Evolutionary conservation across 2,888 invertebrate species (phyloP), one percentile per base, ranked within the genome.

Genomic region (Ichneumoninae sp.): DNA sequence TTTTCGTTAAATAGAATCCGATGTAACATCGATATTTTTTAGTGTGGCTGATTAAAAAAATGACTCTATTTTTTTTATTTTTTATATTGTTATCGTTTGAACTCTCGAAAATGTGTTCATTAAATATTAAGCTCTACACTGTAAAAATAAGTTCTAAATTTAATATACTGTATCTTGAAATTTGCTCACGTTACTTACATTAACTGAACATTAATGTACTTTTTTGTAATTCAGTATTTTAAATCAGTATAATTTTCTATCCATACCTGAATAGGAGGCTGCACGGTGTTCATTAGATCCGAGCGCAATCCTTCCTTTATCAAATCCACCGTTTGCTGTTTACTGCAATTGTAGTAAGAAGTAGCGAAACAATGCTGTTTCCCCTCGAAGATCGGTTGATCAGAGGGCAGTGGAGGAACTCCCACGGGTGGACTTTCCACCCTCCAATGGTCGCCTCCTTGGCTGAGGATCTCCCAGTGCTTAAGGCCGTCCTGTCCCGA

Each of bases 331-430:
- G 89, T 87, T 91, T 96, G 96, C 22, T 89, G 57, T 91, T 95
- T 96, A 16, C 81, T 87, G 87, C 95, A 95, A 7, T 83, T 83
- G 3, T 86, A 57, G 89, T 93, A 95, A 1, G 95, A 95, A 19
- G 95, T 95, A 1, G 94, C 94, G 91, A 95, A 95, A 89, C 95
- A 95, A 78, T 91, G 90, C 8, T 92, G 91, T 69, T 91, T 89
- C 1, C 92, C 93, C 80, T 93, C 90, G 86, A 94, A 94, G 19
- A 94, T 93, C 13, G 94, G 92, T 60, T 94, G 91, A 13, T 88
- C 82, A 47, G 83, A 47, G 1, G 95, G 95, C 52, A 95, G 86
- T 2, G 91, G 91, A 72, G 94, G 94, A 60, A 93, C 91, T 16
- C 95, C 95, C 2, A 52, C 3, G 0, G 95, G 95, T 44, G 94